Base-by-base conservation (phyloP, 2,113 vertebrate genomes). In the Seriola rivoliana region DNA sequence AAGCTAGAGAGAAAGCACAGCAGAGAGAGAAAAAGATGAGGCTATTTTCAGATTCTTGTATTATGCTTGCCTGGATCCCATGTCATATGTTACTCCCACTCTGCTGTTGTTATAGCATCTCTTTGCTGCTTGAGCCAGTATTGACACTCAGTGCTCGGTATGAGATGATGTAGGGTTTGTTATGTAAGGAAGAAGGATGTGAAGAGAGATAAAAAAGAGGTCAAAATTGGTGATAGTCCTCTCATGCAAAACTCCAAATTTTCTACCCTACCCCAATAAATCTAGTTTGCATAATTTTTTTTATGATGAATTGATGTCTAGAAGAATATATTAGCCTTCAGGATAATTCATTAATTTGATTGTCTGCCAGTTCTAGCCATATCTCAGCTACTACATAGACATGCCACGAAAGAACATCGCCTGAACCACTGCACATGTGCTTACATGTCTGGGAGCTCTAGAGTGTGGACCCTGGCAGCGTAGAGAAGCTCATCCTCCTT, bases 401-500 rank as follows among this genome's bases (percentile, higher is more conserved):
- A 79, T 42, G 32, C 5, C 40, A 52, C 13, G 3, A 60, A 71
- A 69, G 29, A 52, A 46, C 11, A 67, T 66, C 25, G 1, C 4
- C 21, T 34, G 17, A 70, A n/a, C 10, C 29, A 19, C 7, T n/a
- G 25, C 48, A n/a, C 12, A 17, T 6, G 23, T 19, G 11, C 71
- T 63, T 63, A 98, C 98, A 98, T 97, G 90, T 98, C 97, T 0
- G 97, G 96, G 10, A 97, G 94, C 63, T 98, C 97, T 88, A 97
- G 94, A 19, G 95, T 96, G 83, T 96, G 96, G 71, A 99, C 95
- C 11, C 95, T 96, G 77, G 97, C 98, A 0, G 98, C 97, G 0
- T 99, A 99, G 4, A 99, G 95, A 75, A 99, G 95, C 71, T 98
- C 97, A 81, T 99, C 98, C 73, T 99, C 97, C 91, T 98, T 98